Base-by-base conservation (phyloP, 2,888 invertebrate genomes). In the Bellardia bayeri region DNA sequence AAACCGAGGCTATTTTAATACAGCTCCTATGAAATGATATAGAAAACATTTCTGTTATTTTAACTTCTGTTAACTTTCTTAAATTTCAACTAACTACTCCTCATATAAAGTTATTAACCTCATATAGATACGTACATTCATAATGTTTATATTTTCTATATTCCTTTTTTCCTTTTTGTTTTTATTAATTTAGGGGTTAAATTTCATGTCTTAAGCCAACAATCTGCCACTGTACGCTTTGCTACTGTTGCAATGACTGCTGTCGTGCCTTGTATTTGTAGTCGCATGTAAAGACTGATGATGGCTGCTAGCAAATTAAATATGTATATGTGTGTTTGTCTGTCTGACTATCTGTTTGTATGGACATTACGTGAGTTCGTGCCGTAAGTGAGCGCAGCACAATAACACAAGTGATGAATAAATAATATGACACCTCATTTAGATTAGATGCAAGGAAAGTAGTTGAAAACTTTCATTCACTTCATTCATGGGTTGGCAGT, bases 181-280 rank as follows among this genome's bases (percentile, higher is more conserved):
- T 81, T 75, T 42, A 42, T 71, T 76, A 71, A 69, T 76, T 83
- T 54, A 54, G 61, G 84, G 87, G 78, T 87, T 82, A 84, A 85
- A 87, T 87, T 87, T 87, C 87, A 85, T 82, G 87, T 85, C 87
- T 84, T 69, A 69, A 84, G 84, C 82, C 74, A 87, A 79, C 84
- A 87, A 84, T 87, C 84, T 85, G 82, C 82, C 84, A 85, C 84
- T 79, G 87, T 85, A 16, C 37, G 74, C 11, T 69, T 30, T 66
- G 87, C 87, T 85, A 82, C 87, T 82, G 82, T 84, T 74, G 16
- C 76, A 66, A 49, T 40, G 68, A 30, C 74, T 82, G 76, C 78
- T 78, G 80, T 78, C 58, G 58, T 82, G 82, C 37, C 54, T 68
- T 49, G 58, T 40, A 30, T 58, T 68, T 69, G 9, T n/a, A 58